These are phyloP conservation scores for Auanema freiburgensis DNA, from an alignment of 2,888 invertebrate species.

Conservation along the genomic window DNA sequence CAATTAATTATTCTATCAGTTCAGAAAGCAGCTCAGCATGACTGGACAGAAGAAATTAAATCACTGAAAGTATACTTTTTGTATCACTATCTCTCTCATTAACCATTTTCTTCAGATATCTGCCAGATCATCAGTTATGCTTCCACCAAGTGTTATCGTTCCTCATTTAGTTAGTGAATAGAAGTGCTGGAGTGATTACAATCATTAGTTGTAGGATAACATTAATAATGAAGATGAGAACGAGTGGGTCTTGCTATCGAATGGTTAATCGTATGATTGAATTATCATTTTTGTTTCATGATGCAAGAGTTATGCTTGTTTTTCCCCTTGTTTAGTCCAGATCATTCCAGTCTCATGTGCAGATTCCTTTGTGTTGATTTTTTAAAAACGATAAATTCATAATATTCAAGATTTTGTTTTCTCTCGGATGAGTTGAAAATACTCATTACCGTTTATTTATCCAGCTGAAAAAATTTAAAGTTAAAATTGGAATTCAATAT, in stretches of 20 bases:
- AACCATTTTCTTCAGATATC: constrained; percentile 29
- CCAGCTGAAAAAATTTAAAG: too few relatives aligned
- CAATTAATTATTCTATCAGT: constrained; percentile 42
- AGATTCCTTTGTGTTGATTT: too few relatives aligned
- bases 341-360: too few relatives aligned
- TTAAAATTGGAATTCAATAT: too few relatives aligned
- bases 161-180: constrained; percentile 23
- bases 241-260: background rate
- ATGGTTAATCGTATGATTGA: background rate
- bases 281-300: too few relatives aligned
- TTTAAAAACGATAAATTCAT: too few relatives aligned
- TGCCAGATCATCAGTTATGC: constrained; percentile 44
- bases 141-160: constrained; percentile 36
- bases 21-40: constrained; percentile 35
- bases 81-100: background rate
- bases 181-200: background rate
- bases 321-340: too few relatives aligned
- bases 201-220: background rate
- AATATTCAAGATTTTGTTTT: too few relatives aligned
- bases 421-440: too few relatives aligned
- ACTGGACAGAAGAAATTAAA: constrained; percentile 28
- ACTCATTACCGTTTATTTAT: too few relatives aligned
- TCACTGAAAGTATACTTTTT: constrained; percentile 4
- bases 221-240: background rate
- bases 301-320: too few relatives aligned